phyloP scores from a whole-genome alignment of 2,113 vertebrate species.

The Sialia sialis region DNA sequence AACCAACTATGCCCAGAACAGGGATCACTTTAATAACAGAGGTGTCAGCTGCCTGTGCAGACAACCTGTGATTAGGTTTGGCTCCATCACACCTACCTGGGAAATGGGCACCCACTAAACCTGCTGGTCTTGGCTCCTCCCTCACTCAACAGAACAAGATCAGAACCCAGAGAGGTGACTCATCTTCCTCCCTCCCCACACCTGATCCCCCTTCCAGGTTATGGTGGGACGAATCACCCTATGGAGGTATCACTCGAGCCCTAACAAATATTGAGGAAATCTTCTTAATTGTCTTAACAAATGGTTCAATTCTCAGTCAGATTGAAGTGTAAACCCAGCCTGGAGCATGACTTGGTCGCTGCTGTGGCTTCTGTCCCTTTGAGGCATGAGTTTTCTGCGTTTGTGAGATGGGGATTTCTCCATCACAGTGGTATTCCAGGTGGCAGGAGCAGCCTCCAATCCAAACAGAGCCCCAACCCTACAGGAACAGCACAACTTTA shows the following conservation, averaged over 20 bases:
- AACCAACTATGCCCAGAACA: neutral
- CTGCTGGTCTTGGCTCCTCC: neutral
- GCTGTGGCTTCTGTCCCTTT: neutral
- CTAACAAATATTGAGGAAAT: neutral
- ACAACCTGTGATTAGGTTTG: slow-evolving; percentile 40
- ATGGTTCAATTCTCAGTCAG: neutral
- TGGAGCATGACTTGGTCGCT: accelerated
- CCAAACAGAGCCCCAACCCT: neutral
- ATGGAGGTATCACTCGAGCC: neutral
- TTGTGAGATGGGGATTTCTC: neutral
- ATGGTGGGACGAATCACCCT: neutral
- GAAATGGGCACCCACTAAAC: neutral
- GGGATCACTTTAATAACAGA: slow-evolving; percentile 45
- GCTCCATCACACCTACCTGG: neutral
- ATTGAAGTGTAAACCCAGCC: neutral
- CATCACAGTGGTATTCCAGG: neutral
- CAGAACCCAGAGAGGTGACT: slow-evolving; percentile 12
- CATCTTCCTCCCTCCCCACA: neutral
- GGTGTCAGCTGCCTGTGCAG: neutral
- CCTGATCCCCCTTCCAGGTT: neutral
- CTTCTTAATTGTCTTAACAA: neutral
- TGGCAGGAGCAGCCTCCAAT: neutral
- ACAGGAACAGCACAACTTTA: neutral
- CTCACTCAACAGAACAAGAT: neutral
- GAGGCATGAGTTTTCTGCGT: neutral